phyloP scores from a whole-genome alignment of 2,888 invertebrate species.

The Mechanitis mazaeus region DNA sequence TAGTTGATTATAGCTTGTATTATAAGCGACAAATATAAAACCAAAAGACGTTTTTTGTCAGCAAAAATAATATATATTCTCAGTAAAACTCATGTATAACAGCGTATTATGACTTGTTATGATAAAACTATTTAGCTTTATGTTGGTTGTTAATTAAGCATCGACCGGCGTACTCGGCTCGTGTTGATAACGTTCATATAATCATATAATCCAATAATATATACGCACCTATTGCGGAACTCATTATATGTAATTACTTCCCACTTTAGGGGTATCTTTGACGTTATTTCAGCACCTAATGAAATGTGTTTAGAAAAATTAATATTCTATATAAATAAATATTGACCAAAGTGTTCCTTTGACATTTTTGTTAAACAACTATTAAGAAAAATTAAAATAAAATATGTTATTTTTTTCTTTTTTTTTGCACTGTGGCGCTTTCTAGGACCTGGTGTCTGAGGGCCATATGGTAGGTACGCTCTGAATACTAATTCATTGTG shows the following conservation, averaged over 20 bases:
- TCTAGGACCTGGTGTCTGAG: no score
- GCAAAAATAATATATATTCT: neutral
- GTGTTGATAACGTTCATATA: conserved; percentile 62
- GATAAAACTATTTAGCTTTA: conserved; percentile 36
- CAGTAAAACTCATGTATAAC: neutral
- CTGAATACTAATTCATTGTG: no score
- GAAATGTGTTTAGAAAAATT: no score
- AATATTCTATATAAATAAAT: no score
- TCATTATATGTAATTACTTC: conserved; percentile 64
- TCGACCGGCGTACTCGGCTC: conserved; percentile 45
- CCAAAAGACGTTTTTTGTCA: neutral
- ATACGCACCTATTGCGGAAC: conserved; percentile 51
- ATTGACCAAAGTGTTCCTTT: no score
- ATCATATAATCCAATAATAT: conserved; percentile 69
- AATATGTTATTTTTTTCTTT: no score
- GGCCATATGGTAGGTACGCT: no score
- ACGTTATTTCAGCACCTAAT: neutral
- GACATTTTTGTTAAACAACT: no score
- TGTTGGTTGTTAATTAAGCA: conserved; percentile 56
- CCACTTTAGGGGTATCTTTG: conserved; percentile 16
- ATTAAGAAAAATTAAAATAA: no score
- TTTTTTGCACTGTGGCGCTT: no score
- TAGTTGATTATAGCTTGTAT: no score
- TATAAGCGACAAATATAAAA: neutral
- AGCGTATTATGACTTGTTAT: conserved; percentile 20